These are phyloP conservation scores for Spondyliosoma cantharus DNA, from an alignment of 2,797 vertebrate species.

Conservation along the genomic window DNA sequence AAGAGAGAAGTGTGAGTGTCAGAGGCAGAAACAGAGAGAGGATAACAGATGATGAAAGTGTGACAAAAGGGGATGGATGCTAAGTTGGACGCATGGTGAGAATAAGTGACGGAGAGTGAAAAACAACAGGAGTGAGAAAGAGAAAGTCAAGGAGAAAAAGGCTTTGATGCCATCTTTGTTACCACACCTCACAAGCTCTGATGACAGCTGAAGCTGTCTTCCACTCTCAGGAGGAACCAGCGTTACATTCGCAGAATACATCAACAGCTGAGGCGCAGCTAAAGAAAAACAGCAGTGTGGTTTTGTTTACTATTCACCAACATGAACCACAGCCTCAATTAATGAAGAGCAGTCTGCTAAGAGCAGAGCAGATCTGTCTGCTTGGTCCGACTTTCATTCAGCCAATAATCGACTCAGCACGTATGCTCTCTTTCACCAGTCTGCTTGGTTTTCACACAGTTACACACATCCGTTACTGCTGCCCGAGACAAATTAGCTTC, in stretches of 20 bases:
- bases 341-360: constrained; percentile 47
- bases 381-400: constrained; percentile 39
- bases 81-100: constrained; percentile 15
- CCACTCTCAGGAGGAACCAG: constrained; percentile 16
- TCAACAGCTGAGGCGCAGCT: constrained; percentile 27
- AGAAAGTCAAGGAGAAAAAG: constrained; percentile 15
- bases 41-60: constrained; percentile 52
- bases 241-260: constrained; percentile 40
- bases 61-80: constrained; percentile 49
- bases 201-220: constrained; percentile 38
- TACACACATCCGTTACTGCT: constrained; percentile 6
- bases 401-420: constrained; percentile 14
- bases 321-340: constrained; percentile 35
- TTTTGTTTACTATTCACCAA: constrained; percentile 53
- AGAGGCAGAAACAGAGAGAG: constrained; percentile 25
- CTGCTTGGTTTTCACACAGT: constrained; percentile 31
- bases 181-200: constrained; percentile 6
- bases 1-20: constrained; percentile 15
- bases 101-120: constrained; percentile 13
- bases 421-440: constrained; percentile 23
- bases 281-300: constrained; percentile 37
- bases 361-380: constrained; percentile 46
- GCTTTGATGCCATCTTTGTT: constrained; percentile 20
- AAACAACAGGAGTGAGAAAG: constrained; percentile 9
- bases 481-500: neutral